A percentile compares a stretch with the other conserved stretches of the same genome.
Conservation (phyloP, 2,888 invertebrate species). For the Synergus japonicus region DNA sequence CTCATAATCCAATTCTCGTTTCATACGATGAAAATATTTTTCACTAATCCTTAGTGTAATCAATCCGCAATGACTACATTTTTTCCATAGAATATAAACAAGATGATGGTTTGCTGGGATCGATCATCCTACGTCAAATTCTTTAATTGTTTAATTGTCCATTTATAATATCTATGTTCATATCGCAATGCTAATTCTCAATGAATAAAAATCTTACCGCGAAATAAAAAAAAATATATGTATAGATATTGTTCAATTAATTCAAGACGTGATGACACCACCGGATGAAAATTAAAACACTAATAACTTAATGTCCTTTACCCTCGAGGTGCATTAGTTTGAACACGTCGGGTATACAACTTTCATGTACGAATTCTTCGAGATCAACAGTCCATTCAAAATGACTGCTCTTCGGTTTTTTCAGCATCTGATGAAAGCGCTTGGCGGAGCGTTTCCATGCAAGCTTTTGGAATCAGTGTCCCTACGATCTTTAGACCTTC, state of each 20-base stretch:
- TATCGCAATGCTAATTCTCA: slow-evolving; percentile 25
- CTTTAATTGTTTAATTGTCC: neutral
- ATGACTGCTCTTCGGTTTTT: slow-evolving; percentile 86
- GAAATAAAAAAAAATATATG: slow-evolving; percentile 33
- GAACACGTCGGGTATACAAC: slow-evolving; percentile 18
- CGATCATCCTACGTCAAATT: slow-evolving; percentile 33
- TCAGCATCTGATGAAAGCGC: slow-evolving; percentile 90
- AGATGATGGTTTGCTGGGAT: slow-evolving; percentile 28
- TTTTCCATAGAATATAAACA: slow-evolving; percentile 3
- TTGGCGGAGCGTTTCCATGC: slow-evolving; percentile 87
- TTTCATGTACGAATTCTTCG: slow-evolving; percentile 15
- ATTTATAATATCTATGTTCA: slow-evolving; percentile 18
- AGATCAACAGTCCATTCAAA: slow-evolving; percentile 66
- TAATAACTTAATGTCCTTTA: slow-evolving; percentile 29
- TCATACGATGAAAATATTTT: neutral
- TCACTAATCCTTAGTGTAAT: neutral
- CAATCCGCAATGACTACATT: neutral
- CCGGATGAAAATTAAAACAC: slow-evolving; percentile 23
- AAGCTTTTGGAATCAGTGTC: slow-evolving; percentile 93
- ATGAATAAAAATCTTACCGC: slow-evolving; percentile 18
- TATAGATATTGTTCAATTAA: slow-evolving; percentile 4
- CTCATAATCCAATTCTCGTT: neutral
- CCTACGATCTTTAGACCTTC: slow-evolving; percentile 78
- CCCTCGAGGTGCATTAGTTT: slow-evolving; percentile 31
- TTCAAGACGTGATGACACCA: neutral